These are phyloP conservation scores for Stegophylla sp. DNA, from an alignment of 2,888 invertebrate species.

Conservation along the genomic window DNA sequence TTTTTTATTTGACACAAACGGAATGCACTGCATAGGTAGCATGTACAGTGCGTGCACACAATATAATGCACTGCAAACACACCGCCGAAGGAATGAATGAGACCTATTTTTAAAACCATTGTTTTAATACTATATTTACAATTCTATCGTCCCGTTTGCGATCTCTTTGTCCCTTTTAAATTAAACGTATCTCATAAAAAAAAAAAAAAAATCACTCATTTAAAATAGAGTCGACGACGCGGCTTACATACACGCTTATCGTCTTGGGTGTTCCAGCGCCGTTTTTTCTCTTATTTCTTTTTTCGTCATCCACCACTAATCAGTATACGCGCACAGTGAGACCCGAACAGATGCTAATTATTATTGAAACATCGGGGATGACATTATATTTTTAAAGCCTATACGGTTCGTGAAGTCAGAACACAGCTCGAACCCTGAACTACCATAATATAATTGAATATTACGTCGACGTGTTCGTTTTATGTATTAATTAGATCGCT, in stretches of 20 bases:
- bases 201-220: constrained; percentile 2
- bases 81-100: constrained; percentile 39
- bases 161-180: constrained; percentile 38
- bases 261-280: constrained; percentile 45
- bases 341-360: constrained; percentile 37
- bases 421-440: not conserved
- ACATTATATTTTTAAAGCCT: constrained; percentile 36
- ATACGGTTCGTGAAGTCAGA: not conserved
- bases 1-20: constrained; percentile 25
- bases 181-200: constrained; percentile 11
- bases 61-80: not conserved
- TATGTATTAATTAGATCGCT: too few species aligned
- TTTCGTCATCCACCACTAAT: not conserved
- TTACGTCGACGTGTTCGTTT: not conserved
- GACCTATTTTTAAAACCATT: constrained; percentile 51
- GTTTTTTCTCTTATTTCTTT: constrained; percentile 8
- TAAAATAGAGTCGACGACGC: constrained; percentile 25
- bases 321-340: not conserved
- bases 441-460: not conserved
- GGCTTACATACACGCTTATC: not conserved
- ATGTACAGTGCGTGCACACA: not conserved
- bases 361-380: constrained; percentile 38
- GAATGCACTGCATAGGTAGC: not conserved
- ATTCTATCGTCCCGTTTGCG: constrained; percentile 18
- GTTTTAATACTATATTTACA: constrained; percentile 18